Percentiles rank a stretch among this genome's conserved stretches.
Conservation (phyloP, 2,888 invertebrate species). For the Noctua pronuba region DNA sequence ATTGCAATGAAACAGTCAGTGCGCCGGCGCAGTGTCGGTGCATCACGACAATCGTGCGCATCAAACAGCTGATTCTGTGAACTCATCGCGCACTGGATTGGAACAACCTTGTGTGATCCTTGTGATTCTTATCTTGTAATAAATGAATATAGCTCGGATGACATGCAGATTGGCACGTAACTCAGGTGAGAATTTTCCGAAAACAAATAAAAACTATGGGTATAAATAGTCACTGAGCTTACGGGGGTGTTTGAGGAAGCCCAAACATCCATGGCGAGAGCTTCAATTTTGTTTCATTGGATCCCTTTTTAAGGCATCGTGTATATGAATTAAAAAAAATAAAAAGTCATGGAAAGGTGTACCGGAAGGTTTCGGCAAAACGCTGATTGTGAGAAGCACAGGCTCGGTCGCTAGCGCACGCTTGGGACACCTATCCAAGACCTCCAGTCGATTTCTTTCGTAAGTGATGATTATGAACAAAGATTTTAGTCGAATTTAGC, state of each 20-base stretch:
- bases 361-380: neutral
- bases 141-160: neutral
- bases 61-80: conserved; percentile 46
- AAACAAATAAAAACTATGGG: neutral
- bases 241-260: neutral
- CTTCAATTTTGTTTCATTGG: neutral
- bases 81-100: conserved; percentile 23
- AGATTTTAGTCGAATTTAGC: neutral
- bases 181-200: neutral
- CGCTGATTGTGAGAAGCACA: neutral
- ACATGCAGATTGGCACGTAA: neutral
- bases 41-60: conserved; percentile 44
- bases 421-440: neutral
- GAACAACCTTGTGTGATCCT: conserved; percentile 37
- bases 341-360: no score
- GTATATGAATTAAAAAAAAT: neutral
- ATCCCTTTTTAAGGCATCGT: neutral
- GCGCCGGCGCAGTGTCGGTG: conserved; percentile 28
- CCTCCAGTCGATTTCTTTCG: neutral
- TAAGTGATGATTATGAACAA: neutral
- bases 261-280: neutral
- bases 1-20: conserved; percentile 23
- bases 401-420: neutral
- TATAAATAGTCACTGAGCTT: neutral
- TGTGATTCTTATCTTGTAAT: conserved; percentile 18